A percentile compares a stretch with the other conserved stretches of the same genome.
These are phyloP conservation scores for Piprites chloris DNA, from an alignment of 2,113 vertebrate genomes.

Conservation along the genomic window DNA sequence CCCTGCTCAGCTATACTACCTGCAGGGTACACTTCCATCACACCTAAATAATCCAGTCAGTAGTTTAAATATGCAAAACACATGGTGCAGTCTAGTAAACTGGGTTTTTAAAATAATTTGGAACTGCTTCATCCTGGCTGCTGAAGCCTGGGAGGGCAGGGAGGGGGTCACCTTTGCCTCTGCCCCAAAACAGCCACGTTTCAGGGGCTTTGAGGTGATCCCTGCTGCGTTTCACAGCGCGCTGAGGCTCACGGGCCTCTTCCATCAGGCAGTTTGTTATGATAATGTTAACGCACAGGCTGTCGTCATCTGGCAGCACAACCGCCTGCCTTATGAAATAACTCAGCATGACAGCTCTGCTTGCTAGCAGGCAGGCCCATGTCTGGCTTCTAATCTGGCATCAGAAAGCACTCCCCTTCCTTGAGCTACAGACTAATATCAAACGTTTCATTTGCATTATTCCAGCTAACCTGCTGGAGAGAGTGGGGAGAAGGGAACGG, in stretches of 20 bases:
- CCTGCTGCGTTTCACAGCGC: accelerated
- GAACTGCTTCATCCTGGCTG: not conserved
- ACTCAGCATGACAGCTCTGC: not conserved
- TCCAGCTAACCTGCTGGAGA: not conserved
- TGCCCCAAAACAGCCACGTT: not conserved
- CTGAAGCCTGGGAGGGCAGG: not conserved
- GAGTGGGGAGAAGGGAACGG: not conserved
- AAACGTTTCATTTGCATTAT: not conserved
- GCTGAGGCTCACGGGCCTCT: not conserved
- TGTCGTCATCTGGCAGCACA: constrained; percentile 25
- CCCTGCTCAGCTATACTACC: not conserved
- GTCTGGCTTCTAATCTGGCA: constrained; percentile 34
- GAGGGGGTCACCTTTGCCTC: not conserved
- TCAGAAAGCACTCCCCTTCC: constrained; percentile 15
- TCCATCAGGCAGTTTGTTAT: not conserved
- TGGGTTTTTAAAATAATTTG: accelerated
- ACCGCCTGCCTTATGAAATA: not conserved
- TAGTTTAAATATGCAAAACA: not conserved
- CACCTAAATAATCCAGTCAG: not conserved
- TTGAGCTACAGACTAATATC: not conserved
- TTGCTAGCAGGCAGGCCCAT: not conserved
- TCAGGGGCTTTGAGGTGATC: not conserved
- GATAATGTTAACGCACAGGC: not conserved
- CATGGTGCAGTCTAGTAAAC: accelerated
- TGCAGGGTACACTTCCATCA: not conserved